These are phyloP conservation scores for Drosophila subobscura DNA, from an alignment of 1,140 invertebrate species.

Conservation along the genomic window DNA sequence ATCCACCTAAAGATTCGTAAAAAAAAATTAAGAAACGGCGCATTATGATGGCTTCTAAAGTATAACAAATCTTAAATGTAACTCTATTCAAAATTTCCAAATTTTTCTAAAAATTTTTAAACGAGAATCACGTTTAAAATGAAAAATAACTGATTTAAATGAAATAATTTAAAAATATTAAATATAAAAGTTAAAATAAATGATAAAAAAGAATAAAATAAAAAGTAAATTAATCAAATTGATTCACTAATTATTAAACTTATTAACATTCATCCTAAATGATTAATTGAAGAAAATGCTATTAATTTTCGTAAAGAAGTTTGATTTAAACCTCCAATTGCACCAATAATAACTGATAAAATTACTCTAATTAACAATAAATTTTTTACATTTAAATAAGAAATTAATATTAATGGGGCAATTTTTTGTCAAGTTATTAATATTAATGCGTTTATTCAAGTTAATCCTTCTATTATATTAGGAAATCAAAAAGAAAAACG, in stretches of 20 bases:
- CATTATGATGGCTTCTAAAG: no score
- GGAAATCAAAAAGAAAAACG: slow-evolving; percentile 85
- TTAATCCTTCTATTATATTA: slow-evolving; percentile 83
- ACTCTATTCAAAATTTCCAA: slow-evolving; percentile 83
- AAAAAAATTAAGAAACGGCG: slow-evolving; percentile 84
- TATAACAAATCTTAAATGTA: no score
- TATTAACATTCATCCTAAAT: slow-evolving; percentile 84
- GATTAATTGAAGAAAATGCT: slow-evolving; percentile 85
- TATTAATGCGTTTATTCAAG: slow-evolving; percentile 83
- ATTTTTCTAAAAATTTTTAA: slow-evolving; percentile 74
- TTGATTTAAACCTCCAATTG: slow-evolving; percentile 84
- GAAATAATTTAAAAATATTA: slow-evolving; percentile 83
- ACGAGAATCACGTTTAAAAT: no score
- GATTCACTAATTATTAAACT: slow-evolving; percentile 78
- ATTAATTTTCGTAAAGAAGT: slow-evolving; percentile 84
- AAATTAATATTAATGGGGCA: slow-evolving; percentile 83
- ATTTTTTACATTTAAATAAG: slow-evolving; percentile 75
- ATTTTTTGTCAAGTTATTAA: slow-evolving; percentile 85
- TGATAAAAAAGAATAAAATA: slow-evolving; percentile 83
- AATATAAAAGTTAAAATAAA: slow-evolving; percentile 83
- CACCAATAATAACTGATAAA: slow-evolving; percentile 79
- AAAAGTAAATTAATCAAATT: slow-evolving; percentile 83
- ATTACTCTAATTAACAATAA: slow-evolving; percentile 76
- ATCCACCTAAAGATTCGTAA: slow-evolving; percentile 84
- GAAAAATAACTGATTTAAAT: slow-evolving; percentile 84